A percentile compares a stretch with the other conserved stretches of the same genome.
These are phyloP conservation scores for Philereme vetulata DNA, from an alignment of 2,888 invertebrate species.

Conservation along the genomic window DNA sequence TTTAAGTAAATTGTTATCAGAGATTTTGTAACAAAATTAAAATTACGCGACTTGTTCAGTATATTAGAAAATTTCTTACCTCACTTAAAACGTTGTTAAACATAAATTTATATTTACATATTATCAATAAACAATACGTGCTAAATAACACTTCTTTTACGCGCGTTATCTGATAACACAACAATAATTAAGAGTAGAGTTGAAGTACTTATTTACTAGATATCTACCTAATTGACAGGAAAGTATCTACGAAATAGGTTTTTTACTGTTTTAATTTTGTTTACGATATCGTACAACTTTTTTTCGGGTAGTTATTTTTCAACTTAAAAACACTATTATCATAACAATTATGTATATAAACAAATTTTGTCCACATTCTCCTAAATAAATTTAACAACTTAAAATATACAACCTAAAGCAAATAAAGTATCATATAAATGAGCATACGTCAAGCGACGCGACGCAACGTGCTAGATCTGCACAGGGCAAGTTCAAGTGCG, in stretches of 20 bases:
- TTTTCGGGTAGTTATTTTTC: background rate
- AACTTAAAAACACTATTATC: too few relatives aligned
- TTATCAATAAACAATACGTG: too few relatives aligned
- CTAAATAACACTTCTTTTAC: too few relatives aligned
- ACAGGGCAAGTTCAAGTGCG: conserved; percentile 78
- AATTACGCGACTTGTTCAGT: too few relatives aligned
- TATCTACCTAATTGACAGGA: background rate
- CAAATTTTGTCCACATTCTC: too few relatives aligned
- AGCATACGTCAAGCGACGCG: conserved; percentile 30
- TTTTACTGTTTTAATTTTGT: background rate
- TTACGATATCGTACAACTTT: background rate
- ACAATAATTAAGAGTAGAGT: conserved; percentile 10
- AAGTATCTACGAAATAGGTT: background rate
- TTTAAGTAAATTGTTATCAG: too few relatives aligned
- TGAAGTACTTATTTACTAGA: conserved; percentile 4
- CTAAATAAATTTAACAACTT: too few relatives aligned
- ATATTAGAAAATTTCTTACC: too few relatives aligned
- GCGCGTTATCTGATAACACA: conserved; percentile 15
- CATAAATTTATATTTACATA: too few relatives aligned
- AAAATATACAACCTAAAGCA: background rate
- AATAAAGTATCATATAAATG: conserved; percentile 14
- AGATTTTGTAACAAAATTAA: too few relatives aligned
- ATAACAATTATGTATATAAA: too few relatives aligned
- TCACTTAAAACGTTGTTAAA: too few relatives aligned
- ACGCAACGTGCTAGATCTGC: conserved; percentile 44